Evolutionary conservation across 2,797 vertebrate genomes (phyloP).

Genomic region (Cirrhinus mrigala): DNA sequence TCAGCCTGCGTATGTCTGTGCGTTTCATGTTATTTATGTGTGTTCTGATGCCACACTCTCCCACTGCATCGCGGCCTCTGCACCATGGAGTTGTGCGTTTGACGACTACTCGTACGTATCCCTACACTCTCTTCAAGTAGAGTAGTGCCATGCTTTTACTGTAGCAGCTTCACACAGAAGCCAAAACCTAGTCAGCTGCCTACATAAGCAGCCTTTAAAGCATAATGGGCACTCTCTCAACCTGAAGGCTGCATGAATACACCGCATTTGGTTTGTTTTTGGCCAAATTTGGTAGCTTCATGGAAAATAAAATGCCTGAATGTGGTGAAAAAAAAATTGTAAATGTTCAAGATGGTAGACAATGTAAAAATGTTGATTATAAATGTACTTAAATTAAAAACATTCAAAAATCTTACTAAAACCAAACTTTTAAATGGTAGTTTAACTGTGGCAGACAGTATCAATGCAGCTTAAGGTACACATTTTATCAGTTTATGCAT

Average conservation of each 20-base stretch:
- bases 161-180: background rate
- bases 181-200: background rate
- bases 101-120: constrained; percentile 51
- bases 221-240: background rate
- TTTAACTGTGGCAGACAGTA: background rate
- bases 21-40: constrained; percentile 18
- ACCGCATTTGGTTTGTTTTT: background rate
- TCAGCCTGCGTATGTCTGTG: constrained; percentile 23
- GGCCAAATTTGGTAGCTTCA: background rate
- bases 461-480: background rate
- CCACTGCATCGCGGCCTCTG: constrained; percentile 12
- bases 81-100: constrained; percentile 36
- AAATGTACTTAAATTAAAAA: background rate
- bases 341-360: background rate
- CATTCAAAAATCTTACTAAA: background rate
- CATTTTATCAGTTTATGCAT: background rate
- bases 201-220: background rate
- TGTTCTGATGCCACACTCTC: constrained; percentile 26
- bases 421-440: background rate
- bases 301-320: background rate
- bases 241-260: background rate
- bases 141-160: constrained; percentile 26
- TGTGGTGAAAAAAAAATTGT: background rate
- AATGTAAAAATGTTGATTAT: background rate
- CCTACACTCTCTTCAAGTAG: constrained; percentile 19